These are phyloP conservation scores for Stomatorhinus walkeri DNA, from an alignment of 2,797 vertebrate species.

Conservation along the genomic window DNA sequence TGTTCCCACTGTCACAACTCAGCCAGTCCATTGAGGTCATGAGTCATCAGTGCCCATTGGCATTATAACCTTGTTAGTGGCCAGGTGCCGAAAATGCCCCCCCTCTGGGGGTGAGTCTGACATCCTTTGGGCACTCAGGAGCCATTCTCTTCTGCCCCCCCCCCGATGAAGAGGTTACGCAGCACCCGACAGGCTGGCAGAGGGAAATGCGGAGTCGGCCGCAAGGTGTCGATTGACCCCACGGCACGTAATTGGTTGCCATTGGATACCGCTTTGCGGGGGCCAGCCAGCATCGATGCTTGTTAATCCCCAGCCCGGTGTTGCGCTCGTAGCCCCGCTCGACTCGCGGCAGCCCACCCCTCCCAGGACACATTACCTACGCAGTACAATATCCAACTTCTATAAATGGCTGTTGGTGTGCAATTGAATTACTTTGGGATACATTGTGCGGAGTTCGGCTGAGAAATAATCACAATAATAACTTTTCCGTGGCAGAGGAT, in stretches of 20 bases:
- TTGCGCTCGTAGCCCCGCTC: not conserved
- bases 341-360: not conserved
- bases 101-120: not conserved
- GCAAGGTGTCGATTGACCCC: not conserved
- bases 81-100: too few species aligned
- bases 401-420: not conserved
- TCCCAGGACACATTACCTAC: not conserved
- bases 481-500: not conserved
- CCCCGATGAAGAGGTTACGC: not conserved
- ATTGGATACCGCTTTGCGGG: slow-evolving; percentile 3
- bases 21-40: not conserved
- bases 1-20: not conserved
- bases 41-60: not conserved
- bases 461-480: not conserved
- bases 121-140: not conserved
- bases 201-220: not conserved
- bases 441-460: not conserved
- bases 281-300: not conserved
- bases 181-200: not conserved
- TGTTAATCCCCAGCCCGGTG: not conserved
- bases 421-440: not conserved
- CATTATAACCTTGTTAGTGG: not conserved
- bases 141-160: not conserved
- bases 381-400: not conserved
- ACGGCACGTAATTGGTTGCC: not conserved